Evolutionary conservation across 53 echinoderm and acorn worm genomes (phyloP).

Genomic region (Astropecten irregularis): DNA sequence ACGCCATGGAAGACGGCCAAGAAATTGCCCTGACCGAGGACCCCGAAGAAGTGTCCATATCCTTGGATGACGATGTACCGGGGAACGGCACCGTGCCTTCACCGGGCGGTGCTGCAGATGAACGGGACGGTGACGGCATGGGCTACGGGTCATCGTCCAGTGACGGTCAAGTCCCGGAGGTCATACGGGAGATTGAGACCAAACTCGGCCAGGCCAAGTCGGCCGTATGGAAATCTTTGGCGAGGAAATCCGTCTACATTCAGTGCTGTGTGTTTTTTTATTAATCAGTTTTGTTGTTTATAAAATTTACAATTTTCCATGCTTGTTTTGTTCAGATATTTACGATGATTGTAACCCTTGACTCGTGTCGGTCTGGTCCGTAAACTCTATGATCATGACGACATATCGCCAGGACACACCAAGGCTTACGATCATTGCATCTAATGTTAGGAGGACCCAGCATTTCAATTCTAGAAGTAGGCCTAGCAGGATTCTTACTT

Average conservation of each 20-base stretch:
- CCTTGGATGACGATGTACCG: slow-evolving; percentile 22
- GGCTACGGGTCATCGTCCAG: slow-evolving; percentile 41
- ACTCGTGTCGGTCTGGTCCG: too few species aligned
- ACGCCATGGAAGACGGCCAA: slow-evolving; percentile 52
- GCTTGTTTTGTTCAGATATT: too few species aligned
- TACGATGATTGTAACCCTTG: too few species aligned
- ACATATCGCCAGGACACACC: too few species aligned
- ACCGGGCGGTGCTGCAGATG: neutral
- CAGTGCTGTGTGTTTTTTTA: slow-evolving; percentile 54
- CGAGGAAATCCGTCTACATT: slow-evolving; percentile 55
- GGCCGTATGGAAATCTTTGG: slow-evolving; percentile 48
- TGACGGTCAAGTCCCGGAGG: slow-evolving; percentile 52
- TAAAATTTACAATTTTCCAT: too few species aligned
- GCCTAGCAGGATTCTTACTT: too few species aligned
- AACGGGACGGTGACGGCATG: neutral
- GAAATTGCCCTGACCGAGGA: slow-evolving; percentile 59
- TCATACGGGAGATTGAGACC: slow-evolving; percentile 50
- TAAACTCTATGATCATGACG: too few species aligned
- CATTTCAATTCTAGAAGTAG: too few species aligned
- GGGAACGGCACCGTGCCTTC: neutral
- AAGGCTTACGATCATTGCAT: too few species aligned
- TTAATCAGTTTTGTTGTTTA: too few species aligned
- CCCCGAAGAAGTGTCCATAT: slow-evolving; percentile 55
- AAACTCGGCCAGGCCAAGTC: slow-evolving; percentile 48
- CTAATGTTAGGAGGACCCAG: too few species aligned